These are phyloP conservation scores for Chondrosia reniformis DNA, from an alignment of 37 sponge, comb jelly and placozoan species.

Conservation along the genomic window DNA sequence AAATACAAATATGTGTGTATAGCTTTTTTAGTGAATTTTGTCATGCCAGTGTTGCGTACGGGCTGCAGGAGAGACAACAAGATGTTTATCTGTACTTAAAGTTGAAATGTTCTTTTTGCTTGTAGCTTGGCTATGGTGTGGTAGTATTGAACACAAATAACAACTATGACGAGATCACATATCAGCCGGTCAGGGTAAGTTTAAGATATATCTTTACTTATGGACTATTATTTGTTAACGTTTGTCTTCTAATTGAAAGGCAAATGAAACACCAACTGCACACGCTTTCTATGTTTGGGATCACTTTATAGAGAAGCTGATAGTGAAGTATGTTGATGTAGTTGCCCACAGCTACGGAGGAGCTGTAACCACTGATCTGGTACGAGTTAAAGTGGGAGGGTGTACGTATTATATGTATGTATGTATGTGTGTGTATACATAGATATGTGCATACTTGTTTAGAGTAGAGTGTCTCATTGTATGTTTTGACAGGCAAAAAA, in stretches of 20 bases:
- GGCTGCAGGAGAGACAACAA: too few relatives aligned
- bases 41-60: too few relatives aligned
- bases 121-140: conserved; percentile 72
- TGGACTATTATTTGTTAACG: too few relatives aligned
- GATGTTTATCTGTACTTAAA: too few relatives aligned
- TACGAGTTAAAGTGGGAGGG: conserved; percentile 27
- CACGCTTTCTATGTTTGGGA: conserved; percentile 81
- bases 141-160: conserved; percentile 73
- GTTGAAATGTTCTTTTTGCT: not conserved
- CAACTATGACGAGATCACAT: conserved; percentile 25
- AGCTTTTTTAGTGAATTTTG: too few relatives aligned
- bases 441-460: not conserved
- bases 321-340: conserved; percentile 59
- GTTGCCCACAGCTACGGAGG: conserved; percentile 87
- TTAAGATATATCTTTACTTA: too few relatives aligned
- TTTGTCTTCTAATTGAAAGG: conserved; percentile 30
- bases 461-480: not conserved
- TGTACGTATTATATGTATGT: conserved; percentile 34
- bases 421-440: conserved; percentile 1
- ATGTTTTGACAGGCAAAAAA: not conserved
- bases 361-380: not conserved
- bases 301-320: conserved; percentile 34
- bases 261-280: conserved; percentile 42
- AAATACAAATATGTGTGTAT: too few relatives aligned
- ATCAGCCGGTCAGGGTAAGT: conserved; percentile 41